Base-by-base conservation (phyloP, 2,113 vertebrate species). In the Meles meles region DNA sequence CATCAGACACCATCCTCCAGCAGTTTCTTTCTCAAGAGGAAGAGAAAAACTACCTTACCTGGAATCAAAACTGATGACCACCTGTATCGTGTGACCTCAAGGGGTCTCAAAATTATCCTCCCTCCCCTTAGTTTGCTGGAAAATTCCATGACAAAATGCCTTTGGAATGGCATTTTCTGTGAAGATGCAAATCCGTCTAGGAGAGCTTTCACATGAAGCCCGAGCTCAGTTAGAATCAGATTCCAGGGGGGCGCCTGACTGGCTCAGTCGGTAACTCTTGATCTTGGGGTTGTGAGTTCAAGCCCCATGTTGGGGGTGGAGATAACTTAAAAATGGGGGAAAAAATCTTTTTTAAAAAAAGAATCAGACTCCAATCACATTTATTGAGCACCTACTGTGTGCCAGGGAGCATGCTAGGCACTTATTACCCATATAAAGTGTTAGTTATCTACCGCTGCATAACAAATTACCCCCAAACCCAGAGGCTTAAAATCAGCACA, bases 121-220 rank as follows among this genome's bases (percentile, higher is more conserved):
- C 52, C 6, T 91, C 57, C 42, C 59, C 34, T 81, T 79, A 67
- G 37, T 85, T 52, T 93, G 63, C 52, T 88, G 65, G 71, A 82
- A 96, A 95, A 47, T 95, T 92, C 42, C 57, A 27, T 52, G 79
- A 76, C 34, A 82, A 93, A 91, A 72, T 85, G 14, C 77, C 39
- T 88, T 95, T 82, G 47, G 59, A 72, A 88, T 76, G 74, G 44
- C 77, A 12, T 79, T 42, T 47, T 59, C 79, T 29, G 18, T 82
- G 94, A 79, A 96, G 90, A 88, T 76, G 6, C 25, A 93, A 84
- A 84, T 77, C n/a, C 86, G 72, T 80, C 61, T 21, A 34, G 63
- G 39, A 94, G 14, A 81, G 71, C 29, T 89, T 95, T 82, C 65
- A 39, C 42, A 27, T 39, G 86, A 86, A 61, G 21, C 37, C 52